Evolutionary conservation across 2,888 invertebrate species (phyloP).

Genomic region (Erpobdella octoculata): DNA sequence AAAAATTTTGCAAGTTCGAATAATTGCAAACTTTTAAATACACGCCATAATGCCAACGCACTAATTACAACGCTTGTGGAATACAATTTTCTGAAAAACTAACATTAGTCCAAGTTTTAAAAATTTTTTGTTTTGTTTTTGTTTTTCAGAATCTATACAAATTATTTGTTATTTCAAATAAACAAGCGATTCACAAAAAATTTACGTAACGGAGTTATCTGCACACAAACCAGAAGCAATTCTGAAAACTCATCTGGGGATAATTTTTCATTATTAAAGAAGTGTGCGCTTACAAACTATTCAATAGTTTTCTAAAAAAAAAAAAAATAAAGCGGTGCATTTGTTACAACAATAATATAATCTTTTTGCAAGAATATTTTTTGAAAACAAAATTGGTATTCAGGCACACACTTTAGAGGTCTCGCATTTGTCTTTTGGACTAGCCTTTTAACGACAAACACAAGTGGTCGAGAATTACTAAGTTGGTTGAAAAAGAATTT

Average conservation of each 20-base stretch:
- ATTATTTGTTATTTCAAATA: neutral
- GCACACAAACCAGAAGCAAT: constrained; percentile 13
- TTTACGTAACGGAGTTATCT: neutral
- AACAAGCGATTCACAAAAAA: neutral
- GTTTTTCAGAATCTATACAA: neutral
- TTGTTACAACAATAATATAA: too few species aligned
- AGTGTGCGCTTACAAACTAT: neutral
- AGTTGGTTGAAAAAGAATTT: too few species aligned
- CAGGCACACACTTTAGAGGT: neutral
- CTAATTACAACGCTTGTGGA: too few species aligned
- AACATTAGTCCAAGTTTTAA: too few species aligned
- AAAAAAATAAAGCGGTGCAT: neutral
- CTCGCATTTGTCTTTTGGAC: neutral
- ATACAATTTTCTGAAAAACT: too few species aligned
- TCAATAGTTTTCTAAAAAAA: neutral
- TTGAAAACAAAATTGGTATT: neutral
- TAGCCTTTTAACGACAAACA: constrained; percentile 6
- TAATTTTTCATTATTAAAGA: constrained; percentile 24
- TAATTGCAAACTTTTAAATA: too few species aligned
- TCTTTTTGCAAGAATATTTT: too few species aligned
- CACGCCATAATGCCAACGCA: neutral
- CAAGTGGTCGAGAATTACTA: neutral
- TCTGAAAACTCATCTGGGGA: neutral
- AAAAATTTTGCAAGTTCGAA: too few species aligned
- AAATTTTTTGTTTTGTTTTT: too few species aligned